Base-by-base conservation (phyloP, 2,888 invertebrate genomes). In the Acleris cristana region DNA sequence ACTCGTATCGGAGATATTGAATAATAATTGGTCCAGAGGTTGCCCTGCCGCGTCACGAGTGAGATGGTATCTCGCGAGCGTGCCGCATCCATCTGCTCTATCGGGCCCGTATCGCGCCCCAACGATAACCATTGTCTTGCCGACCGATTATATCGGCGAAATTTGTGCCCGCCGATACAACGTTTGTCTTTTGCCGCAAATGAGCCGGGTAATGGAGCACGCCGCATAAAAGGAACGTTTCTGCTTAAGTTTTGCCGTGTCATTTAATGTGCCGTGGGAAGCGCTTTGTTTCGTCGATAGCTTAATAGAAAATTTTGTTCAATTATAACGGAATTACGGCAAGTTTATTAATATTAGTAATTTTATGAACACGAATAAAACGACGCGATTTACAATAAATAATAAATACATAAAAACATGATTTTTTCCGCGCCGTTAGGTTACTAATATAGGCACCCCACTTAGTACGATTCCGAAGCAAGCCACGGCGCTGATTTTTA, bases 161-260 rank as follows among this genome's bases (percentile, higher is more conserved):
- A 89, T 89, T 90, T 89, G 88, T 88, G 89, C 86, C 88, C 86
- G 82, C 83, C 81, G 82, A 88, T 86, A 80, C 79, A 74, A 79
- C 89, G 90, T 90, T 90, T 89, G 91, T 90, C 87, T 90, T 85
- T 82, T 83, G 86, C 91, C 90, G 89, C 92, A 90, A 92, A 92
- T 91, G 91, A 91, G 86, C 85, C 86, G 83, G 82, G 81, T 88
- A 87, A 87, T 89, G 81, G 86, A 73, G 78, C 79, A 81, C 79
- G 78, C 81, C 76, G 81, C 87, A 84, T 89, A 88, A 89, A 90
- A 90, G 89, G 88, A 84, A 81, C 78, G 81, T 80, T 84, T 85
- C 80, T 76, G 81, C 84, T 82, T 81, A 84, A 87, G 79, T 89
- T 88, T 85, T 87, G 91, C 85, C 84, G 82, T 86, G 91, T 92